phyloP scores from a whole-genome alignment of 1,140 invertebrate species.

The Plodia interpunctella region DNA sequence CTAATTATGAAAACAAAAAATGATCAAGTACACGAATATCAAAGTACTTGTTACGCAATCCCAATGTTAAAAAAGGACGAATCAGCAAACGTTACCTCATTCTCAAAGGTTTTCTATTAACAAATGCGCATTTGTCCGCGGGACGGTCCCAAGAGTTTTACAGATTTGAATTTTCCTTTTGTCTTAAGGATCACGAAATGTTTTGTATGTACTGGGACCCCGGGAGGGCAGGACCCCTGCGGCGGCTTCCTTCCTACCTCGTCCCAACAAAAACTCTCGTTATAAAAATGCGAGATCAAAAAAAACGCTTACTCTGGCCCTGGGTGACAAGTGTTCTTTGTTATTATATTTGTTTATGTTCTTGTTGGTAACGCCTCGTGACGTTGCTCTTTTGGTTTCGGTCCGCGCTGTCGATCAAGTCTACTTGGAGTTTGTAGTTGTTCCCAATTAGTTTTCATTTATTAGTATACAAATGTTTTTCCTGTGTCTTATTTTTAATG shows the following conservation, averaged over 20 bases:
- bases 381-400: conserved; percentile 40
- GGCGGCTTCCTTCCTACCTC: conserved; percentile 69
- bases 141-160: conserved; percentile 48
- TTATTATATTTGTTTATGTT: conserved; percentile 70
- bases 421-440: background rate
- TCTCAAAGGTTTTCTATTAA: background rate
- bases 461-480: no score
- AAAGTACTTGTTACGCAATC: no score
- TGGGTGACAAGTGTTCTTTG: conserved; percentile 71
- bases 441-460: background rate
- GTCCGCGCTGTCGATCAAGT: background rate
- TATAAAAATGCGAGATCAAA: conserved; percentile 64
- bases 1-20: no score
- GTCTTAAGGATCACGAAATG: conserved; percentile 74
- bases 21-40: no score
- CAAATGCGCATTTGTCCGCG: conserved; percentile 5
- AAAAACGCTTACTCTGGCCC: conserved; percentile 50
- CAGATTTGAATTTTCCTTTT: conserved; percentile 71
- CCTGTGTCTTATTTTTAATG: no score
- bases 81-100: no score
- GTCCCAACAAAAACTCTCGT: conserved; percentile 64
- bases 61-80: no score
- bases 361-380: conserved; percentile 56
- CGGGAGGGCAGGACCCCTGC: conserved; percentile 61
- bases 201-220: conserved; percentile 65